Base-by-base conservation (phyloP, 2,113 vertebrate species). In the Ceyx cyanopectus region DNA sequence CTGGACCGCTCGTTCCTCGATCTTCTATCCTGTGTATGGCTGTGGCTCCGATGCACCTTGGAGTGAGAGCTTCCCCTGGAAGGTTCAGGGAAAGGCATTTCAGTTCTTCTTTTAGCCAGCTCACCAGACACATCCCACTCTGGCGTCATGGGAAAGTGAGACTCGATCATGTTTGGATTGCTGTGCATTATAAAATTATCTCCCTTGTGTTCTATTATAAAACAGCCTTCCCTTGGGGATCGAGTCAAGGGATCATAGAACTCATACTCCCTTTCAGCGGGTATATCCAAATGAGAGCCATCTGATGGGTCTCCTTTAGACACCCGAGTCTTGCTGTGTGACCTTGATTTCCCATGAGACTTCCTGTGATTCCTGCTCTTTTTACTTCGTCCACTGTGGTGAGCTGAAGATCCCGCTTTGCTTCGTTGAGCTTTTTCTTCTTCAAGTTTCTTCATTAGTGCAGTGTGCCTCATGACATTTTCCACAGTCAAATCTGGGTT, bases 71-170 rank as follows among this genome's bases (percentile, higher is more conserved):
- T 99, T 62, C 99, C 99, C 83, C 99, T 97, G 78, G 99, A 99
- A 75, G 99, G 99, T 90, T 99, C 99, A 10, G 99, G 99, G 96
- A 99, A 99, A 95, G 99, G 99, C 98, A 99, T 99, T 97, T 99
- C 99, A 74, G 99, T 99, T 96, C 99, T 98, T 81, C 99, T 97
- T 97, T 99, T 99, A 85, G 99, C 99, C 70, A 99, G 93, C 90
- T 99, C 99, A 32, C 99, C 99, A 11, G 99, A 99, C 70, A 99
- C 99, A 2, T 99, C 99, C 99, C 99, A 99, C 90, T 99, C 99
- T 3, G 99, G 99, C 3, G 99, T 99, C 93, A 99, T 98, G n/a
- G 99, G 99, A 93, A 99, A 98, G 85, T 99, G 99, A 50, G 99
- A 98, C 94, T 99, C 99, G 5, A 99, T 98, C 89, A 99, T 98